phyloP scores from a whole-genome alignment of 2,797 vertebrate genomes.

The Myiothlypis chrysogaster region DNA sequence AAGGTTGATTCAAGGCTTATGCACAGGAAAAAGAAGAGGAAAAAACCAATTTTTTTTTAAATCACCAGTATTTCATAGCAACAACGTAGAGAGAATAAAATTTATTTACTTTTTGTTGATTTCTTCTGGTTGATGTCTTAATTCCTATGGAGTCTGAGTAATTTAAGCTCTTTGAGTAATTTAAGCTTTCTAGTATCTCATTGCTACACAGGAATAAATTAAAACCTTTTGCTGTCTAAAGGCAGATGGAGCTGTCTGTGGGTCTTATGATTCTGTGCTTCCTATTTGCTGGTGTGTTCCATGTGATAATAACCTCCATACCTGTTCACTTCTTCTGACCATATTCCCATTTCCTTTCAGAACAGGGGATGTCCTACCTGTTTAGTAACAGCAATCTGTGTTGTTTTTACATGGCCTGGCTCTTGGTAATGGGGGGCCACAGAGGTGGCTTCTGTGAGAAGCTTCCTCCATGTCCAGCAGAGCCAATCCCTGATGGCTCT shows the following conservation, averaged over 20 bases:
- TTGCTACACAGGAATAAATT: not conserved
- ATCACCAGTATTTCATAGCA: not conserved
- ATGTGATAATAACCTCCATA: not conserved
- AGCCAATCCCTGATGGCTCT: not conserved
- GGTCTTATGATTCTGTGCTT: not conserved
- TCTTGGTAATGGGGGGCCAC: not conserved
- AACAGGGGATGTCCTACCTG: not conserved
- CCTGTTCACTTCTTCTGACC: not conserved
- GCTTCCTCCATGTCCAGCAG: not conserved
- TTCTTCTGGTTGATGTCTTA: not conserved
- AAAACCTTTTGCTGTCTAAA: not conserved
- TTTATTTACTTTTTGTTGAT: not conserved
- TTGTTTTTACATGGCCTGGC: not conserved
- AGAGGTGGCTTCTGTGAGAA: not conserved
- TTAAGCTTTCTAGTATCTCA: not conserved
- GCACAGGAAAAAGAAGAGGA: not conserved
- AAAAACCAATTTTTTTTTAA: fast-evolving
- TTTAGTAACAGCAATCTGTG: not conserved
- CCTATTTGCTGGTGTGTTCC: not conserved
- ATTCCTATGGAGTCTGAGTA: not conserved
- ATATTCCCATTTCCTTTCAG: not conserved
- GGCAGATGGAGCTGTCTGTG: not conserved
- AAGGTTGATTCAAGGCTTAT: not conserved
- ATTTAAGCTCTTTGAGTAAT: not conserved
- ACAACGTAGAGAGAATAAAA: not conserved